phyloP scores from a whole-genome alignment of 2,113 vertebrate genomes.

The Phyllostomus hastatus region DNA sequence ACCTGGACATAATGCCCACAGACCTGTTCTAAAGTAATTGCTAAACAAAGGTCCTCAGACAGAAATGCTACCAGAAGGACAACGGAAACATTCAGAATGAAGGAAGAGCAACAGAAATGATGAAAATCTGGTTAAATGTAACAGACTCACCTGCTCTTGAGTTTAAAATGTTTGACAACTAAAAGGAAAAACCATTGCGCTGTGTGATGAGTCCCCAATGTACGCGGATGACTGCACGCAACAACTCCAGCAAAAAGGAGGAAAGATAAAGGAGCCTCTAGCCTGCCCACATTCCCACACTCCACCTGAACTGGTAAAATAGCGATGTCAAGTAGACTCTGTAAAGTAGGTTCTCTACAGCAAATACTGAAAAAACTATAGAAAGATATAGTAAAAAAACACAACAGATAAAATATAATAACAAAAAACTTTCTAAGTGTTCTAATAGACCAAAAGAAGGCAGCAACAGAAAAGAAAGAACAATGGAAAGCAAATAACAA shows the following conservation, averaged over 20 bases:
- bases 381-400: not conserved
- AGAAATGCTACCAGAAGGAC: not conserved
- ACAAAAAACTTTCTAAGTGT: not conserved
- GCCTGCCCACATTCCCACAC: not conserved
- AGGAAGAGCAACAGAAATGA: not conserved
- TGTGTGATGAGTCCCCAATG: not conserved
- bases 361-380: not conserved
- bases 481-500: not conserved
- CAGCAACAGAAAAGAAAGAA: not conserved
- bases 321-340: not conserved
- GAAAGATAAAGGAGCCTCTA: not conserved
- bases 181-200: not conserved
- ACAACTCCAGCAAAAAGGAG: not conserved
- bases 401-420: not conserved
- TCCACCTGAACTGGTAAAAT: not conserved
- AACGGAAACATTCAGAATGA: not conserved
- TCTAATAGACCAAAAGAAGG: constrained; percentile 4
- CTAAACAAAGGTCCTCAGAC: not conserved
- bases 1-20: not conserved
- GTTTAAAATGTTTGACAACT: not conserved
- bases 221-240: not conserved
- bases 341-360: not conserved
- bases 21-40: not conserved
- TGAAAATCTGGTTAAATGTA: not conserved
- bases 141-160: not conserved